Percentiles rank a stretch among this genome's conserved stretches.
These are phyloP conservation scores for Agrilus cyanescens DNA, from an alignment of 2,888 invertebrate genomes.

Conservation along the genomic window DNA sequence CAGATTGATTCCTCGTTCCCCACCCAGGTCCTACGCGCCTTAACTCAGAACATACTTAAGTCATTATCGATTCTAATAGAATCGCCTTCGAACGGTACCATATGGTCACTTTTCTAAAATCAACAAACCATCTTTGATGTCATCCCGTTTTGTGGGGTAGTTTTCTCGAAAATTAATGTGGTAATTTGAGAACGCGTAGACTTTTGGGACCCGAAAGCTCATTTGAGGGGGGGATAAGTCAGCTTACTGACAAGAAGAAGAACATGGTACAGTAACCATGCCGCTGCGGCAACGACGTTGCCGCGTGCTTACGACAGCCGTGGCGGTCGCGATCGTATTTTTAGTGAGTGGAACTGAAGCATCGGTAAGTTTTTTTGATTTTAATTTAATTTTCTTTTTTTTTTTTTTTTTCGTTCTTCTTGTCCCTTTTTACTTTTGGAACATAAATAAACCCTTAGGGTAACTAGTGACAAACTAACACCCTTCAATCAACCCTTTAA, in stretches of 20 bases:
- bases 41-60: constrained; percentile 23
- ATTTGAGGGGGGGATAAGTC: constrained; percentile 15
- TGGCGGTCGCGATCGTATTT: constrained; percentile 18
- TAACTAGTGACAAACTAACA: too few relatives aligned
- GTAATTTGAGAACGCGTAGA: constrained; percentile 10
- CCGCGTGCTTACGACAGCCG: constrained; percentile 27
- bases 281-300: constrained; percentile 35
- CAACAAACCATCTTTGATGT: background rate
- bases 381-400: constrained; percentile 2
- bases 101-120: background rate
- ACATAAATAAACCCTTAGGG: too few relatives aligned
- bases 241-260: constrained; percentile 13
- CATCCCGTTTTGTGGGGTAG: background rate
- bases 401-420: background rate
- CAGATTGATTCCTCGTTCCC: constrained; percentile 26
- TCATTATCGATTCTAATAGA: constrained; percentile 11
- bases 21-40: constrained; percentile 25
- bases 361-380: constrained; percentile 19
- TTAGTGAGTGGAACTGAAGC: constrained; percentile 18
- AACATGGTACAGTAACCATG: constrained; percentile 36
- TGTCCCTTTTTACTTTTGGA: background rate
- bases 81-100: background rate
- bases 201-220: constrained; percentile 11
- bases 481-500: background rate
- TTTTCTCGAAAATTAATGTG: background rate